Base-by-base conservation (phyloP, 2,113 vertebrate genomes). In the Oriolus oriolus region DNA sequence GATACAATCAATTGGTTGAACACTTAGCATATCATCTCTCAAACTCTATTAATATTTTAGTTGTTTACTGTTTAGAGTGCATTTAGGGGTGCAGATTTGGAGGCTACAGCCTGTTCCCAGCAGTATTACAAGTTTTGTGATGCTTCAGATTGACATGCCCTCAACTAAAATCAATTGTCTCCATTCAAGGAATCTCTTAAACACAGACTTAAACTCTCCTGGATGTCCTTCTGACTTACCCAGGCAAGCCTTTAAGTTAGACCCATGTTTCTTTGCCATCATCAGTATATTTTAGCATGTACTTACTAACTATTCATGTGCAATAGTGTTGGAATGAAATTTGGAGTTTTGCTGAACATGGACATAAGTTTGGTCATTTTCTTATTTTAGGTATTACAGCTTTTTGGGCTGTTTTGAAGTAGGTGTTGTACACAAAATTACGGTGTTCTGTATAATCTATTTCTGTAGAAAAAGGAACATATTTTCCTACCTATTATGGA, bases 401-500 rank as follows among this genome's bases (percentile, higher is more conserved):
- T 89, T 76, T 76, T 68, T 37, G 41, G 53, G 57, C 78, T 53
- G 57, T 89, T 94, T 71, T 71, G 74, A 89, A 87, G 89, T 87
- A 95, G 84, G 69, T 94, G 80, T 70, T 93, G 69, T 87, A 87
- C 66, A 89, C 87, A 94, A 92, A 94, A 89, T 84, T 33, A 77
- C 86, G n/a, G 41, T 78, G 44, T 91, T 94, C 81, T 68, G 50
- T 79, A 84, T 24, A 73, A 76, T 87, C 84, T 95, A 82, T 94
- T 94, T 95, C 78, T 91, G 84, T 87, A 73, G 69, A 52, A 79
- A 95, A 87, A 76, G 28, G 61, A 94, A 53, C 91, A 91, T 91
- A 65, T 97, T 96, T 92, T 94, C 64, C 76, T 93, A 74, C 93
- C 89, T 84, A 86, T 90, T 93, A 95, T 90, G 64, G 91, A 92